phyloP scores from a whole-genome alignment of 2,888 invertebrate species.

The Ennomos erosarius region DNA sequence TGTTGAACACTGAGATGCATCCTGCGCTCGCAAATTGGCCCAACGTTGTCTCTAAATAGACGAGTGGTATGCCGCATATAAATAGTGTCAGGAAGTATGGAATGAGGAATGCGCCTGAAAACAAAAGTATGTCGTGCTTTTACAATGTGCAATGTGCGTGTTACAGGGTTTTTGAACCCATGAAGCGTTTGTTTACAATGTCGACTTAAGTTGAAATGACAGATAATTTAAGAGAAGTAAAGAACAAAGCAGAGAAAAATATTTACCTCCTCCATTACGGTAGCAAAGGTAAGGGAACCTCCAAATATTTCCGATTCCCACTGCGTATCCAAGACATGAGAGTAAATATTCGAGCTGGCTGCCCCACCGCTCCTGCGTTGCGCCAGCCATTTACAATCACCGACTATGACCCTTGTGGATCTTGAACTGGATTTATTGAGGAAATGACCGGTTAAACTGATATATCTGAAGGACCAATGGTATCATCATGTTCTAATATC shows the following conservation, averaged over 20 bases:
- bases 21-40: slow-evolving; percentile 95
- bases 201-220: too few species aligned
- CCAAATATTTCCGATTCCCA: slow-evolving; percentile 95
- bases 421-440: slow-evolving; percentile 54
- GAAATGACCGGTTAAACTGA: slow-evolving; percentile 53
- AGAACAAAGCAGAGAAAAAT: neutral
- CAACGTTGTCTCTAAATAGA: slow-evolving; percentile 94
- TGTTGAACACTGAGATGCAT: slow-evolving; percentile 92
- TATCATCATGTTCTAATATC: slow-evolving; percentile 8
- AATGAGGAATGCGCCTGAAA: slow-evolving; percentile 93
- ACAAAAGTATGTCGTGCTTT: slow-evolving; percentile 10
- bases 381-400: slow-evolving; percentile 59
- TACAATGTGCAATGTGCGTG: neutral
- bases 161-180: slow-evolving; percentile 1
- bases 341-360: slow-evolving; percentile 91
- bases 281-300: slow-evolving; percentile 95
- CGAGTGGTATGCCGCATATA: slow-evolving; percentile 94
- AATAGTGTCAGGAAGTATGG: slow-evolving; percentile 93
- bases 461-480: slow-evolving; percentile 13
- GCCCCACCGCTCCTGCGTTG: slow-evolving; percentile 88
- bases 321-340: slow-evolving; percentile 93
- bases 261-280: slow-evolving; percentile 92
- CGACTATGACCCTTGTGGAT: slow-evolving; percentile 45
- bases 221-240: too few species aligned
- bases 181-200: neutral